Base-by-base conservation (phyloP, 2,888 invertebrate genomes). In the Seladonia tumulorum region DNA sequence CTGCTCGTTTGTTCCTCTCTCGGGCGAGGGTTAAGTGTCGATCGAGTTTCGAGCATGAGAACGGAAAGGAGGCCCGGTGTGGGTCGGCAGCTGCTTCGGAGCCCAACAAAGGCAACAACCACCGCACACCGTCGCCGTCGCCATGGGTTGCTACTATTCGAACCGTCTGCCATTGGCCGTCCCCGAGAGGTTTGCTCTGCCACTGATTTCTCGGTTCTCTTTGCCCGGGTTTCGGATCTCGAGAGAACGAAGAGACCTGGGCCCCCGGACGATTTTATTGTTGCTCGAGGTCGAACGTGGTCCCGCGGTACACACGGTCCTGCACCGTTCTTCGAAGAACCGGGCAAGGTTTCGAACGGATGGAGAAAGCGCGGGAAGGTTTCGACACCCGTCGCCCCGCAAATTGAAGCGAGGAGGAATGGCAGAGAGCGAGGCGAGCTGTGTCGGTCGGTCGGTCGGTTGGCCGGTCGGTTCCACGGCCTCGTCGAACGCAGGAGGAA, bases 21-120 rank as follows among this genome's bases (percentile, higher is more conserved):
- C 71, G 35, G 63, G 75, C 79, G 88, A 88, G 88, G 91, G 89
- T 90, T 91, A 93, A 93, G 93, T 90, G 92, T 93, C 93, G 93
- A 94, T 94, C 94, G 92, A 94, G 94, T 94, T 94, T 94, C 93
- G 92, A 91, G 93, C 90, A 94, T 94, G 94, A 94, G 94, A 94
- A 94, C 94, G 93, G 94, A 93, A 94, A 92, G 92, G 91, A 92
- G 92, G 91, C 91, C 91, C 90, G 91, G 92, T 91, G 92, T 91
- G 90, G 92, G 90, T 89, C 92, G 91, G 92, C 93, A 93, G 93
- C 93, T 92, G 93, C 93, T 90, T 86, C 90, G 83, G 88, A 90
- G 89, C 76, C 88, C 90, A 93, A 93, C 93, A 92, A 93, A 93
- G 92, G 91, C 91, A 88, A 86, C 90, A 89, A 88, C 90, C 83